Evolutionary conservation across 2,113 vertebrate species (phyloP).

Genomic region (Gymnocephalus cernua): DNA sequence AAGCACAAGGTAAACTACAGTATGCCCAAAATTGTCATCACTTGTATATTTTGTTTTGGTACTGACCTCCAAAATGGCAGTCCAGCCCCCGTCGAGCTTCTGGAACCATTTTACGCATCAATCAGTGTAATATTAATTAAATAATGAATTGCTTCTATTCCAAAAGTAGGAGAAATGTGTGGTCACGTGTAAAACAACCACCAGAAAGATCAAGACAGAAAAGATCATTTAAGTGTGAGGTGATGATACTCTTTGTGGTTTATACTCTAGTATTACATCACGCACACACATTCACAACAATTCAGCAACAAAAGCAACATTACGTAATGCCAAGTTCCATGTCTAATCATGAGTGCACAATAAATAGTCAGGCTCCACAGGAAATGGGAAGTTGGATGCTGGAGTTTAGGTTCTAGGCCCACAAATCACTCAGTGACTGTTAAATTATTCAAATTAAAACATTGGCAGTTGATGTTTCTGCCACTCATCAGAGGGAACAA

Average conservation of each 20-base stretch:
- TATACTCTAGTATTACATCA: not conserved
- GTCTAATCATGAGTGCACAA: constrained; percentile 9
- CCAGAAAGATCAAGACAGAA: not conserved
- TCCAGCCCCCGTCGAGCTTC: not conserved
- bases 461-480: constrained; percentile 56
- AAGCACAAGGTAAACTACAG: not conserved
- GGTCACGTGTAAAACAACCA: not conserved
- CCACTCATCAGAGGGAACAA: constrained; percentile 39
- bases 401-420: constrained; percentile 25
- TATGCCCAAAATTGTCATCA: not conserved
- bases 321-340: not conserved
- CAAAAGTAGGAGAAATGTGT: too few relatives aligned
- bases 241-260: not conserved
- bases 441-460: constrained; percentile 59
- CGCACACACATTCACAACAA: not conserved
- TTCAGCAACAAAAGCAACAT: not conserved
- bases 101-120: constrained; percentile 5
- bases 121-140: not conserved
- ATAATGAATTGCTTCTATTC: too few relatives aligned
- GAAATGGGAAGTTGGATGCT: constrained; percentile 20
- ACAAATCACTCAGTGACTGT: constrained; percentile 42
- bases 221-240: not conserved
- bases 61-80: not conserved
- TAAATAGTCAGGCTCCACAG: constrained; percentile 1
- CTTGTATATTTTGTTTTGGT: not conserved